Evolutionary conservation across 2,888 invertebrate species (phyloP).

Genomic region (Meteorus cinctellus): DNA sequence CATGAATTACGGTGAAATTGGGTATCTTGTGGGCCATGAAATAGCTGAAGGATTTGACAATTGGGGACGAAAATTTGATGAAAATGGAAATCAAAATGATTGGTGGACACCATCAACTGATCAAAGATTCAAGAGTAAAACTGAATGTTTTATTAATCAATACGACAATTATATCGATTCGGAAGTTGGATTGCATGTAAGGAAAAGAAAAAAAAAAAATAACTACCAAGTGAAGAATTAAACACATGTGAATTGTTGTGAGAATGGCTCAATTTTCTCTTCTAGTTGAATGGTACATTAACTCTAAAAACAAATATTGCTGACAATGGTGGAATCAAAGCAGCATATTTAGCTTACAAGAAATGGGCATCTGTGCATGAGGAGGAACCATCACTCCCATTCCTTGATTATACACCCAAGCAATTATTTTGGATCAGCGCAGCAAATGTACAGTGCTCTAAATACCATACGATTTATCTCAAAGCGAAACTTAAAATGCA

Average conservation of each 20-base stretch:
- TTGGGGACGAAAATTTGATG: conserved; percentile 92
- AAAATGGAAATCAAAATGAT: conserved; percentile 90
- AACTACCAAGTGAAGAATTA: neutral
- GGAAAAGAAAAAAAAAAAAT: conserved; percentile 55
- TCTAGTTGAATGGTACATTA: conserved; percentile 90
- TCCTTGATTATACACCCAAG: conserved; percentile 80
- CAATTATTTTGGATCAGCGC: conserved; percentile 80
- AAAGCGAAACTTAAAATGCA: conserved; percentile 86
- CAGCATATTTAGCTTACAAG: conserved; percentile 89
- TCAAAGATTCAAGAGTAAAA: conserved; percentile 86
- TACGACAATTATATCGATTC: conserved; percentile 92
- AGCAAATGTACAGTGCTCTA: conserved; percentile 79
- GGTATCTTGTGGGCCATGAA: conserved; percentile 93
- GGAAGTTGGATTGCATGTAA: conserved; percentile 84
- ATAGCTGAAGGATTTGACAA: conserved; percentile 94
- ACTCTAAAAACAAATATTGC: conserved; percentile 97
- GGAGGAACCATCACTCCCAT: conserved; percentile 81
- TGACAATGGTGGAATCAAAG: conserved; percentile 94
- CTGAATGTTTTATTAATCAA: conserved; percentile 93
- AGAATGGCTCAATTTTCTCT: neutral
- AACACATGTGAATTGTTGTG: neutral
- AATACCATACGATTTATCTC: conserved; percentile 71
- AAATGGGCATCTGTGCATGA: conserved; percentile 82
- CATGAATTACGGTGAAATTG: conserved; percentile 94
- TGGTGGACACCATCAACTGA: conserved; percentile 95